Evolutionary conservation across 92 coral and sea anemone species (phyloP), one percentile per base, ranked within the genome.

Genomic region (Epizoanthus fatuus): DNA sequence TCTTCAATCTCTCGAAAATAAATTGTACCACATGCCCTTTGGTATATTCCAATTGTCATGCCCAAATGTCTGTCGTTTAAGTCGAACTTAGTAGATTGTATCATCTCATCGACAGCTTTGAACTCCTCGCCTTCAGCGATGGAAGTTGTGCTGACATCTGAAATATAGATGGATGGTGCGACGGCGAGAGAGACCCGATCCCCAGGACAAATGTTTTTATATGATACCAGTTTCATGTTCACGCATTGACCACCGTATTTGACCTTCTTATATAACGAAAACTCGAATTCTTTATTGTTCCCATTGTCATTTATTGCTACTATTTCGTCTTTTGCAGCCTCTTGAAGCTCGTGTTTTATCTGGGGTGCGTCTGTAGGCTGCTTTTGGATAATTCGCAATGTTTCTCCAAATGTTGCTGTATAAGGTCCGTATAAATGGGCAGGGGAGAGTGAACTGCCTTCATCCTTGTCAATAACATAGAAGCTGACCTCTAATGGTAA

Each of bases 1-100:
- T 71, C 76, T 10, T 17, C 40, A 71, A 45, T 71, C 59, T 71
- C 76, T 71, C n/a, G n/a, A 19, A 71, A 71, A 71, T 19, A 71
- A 8, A 71, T 47, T 22, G 47, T 14, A 11, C 76, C 76, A 14
- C 45, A 17, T 2, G 38, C 38, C 17, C 7, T 47, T 51, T 71
- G 76, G 12, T 44, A 71, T 19, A 45, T 45, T 7, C 76, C 76
- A 15, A 71, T 71, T 71, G 76, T 71, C 45, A 71, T 4, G 44
- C 55, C 58, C 17, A 71, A 47, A 56, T 47, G 58, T 7, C 22
- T 71, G 57, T 71, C 58, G 8, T 71, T 71, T 47, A 71, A 35
- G 19, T 71, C 76, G 51, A 71, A 71, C 58, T 71, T 71, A 16
- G 58, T 71, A 37, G 76, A 20, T 6, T 44, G 76, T 45, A 17